Percentiles rank a stretch among this genome's conserved stretches.
These are phyloP conservation scores for Melanophora roralis DNA, from an alignment of 2,888 invertebrate genomes.

Conservation along the genomic window DNA sequence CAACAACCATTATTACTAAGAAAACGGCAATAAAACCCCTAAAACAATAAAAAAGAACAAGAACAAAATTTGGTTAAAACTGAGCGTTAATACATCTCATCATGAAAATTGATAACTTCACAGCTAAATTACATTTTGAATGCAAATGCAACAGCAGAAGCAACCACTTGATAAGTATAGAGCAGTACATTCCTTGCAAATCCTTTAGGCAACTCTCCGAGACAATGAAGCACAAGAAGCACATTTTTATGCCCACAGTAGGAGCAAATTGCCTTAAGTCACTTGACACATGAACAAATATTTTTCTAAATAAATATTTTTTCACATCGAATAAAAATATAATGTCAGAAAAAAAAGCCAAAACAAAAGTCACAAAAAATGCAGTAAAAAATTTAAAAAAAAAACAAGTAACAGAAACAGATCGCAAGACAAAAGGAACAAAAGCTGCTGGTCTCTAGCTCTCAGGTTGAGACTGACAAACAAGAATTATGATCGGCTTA, in stretches of 20 bases:
- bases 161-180: neutral
- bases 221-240: conserved; percentile 57
- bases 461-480: conserved; percentile 70
- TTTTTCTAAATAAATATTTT: conserved; percentile 62
- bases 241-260: conserved; percentile 66
- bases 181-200: conserved; percentile 24
- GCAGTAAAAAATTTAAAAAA: conserved; percentile 19
- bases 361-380: conserved; percentile 44
- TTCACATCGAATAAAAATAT: conserved; percentile 41
- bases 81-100: conserved; percentile 73
- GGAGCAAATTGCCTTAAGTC: conserved; percentile 73
- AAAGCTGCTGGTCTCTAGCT: conserved; percentile 63
- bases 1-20: conserved; percentile 4
- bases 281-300: conserved; percentile 70
- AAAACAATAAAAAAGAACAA: conserved; percentile 12
- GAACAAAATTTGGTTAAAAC: conserved; percentile 64
- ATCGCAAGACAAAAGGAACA: conserved; percentile 55
- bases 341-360: conserved; percentile 34
- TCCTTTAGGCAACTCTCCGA: conserved; percentile 50
- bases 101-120: conserved; percentile 69
- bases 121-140: conserved; percentile 66
- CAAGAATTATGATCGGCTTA: conserved; percentile 77
- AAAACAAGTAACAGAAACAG: conserved; percentile 46
- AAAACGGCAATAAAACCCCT: neutral
- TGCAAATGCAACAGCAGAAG: conserved; percentile 60